Conservation (phyloP, 2,888 invertebrate species). For the Rhamphomyia laevipes region DNA sequence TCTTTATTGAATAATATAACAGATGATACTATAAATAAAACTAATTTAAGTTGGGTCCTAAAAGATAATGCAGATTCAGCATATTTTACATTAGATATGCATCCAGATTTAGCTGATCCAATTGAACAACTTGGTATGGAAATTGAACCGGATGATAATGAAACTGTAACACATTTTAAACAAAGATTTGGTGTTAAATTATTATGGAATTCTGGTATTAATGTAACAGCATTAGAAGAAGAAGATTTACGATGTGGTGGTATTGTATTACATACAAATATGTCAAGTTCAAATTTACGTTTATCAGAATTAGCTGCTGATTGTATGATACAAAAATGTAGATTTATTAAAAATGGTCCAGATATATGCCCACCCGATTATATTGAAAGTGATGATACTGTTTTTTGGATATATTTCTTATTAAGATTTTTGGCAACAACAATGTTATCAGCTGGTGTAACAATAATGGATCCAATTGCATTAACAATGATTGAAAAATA, state of each 20-base stretch:
- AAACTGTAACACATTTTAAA: constrained; percentile 60
- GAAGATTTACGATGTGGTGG: constrained; percentile 66
- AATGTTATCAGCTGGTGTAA: constrained; percentile 72
- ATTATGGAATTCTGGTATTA: constrained; percentile 53
- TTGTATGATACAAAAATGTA: constrained; percentile 67
- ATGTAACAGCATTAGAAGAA: constrained; percentile 60
- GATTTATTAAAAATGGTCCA: constrained; percentile 62
- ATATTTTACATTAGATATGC: constrained; percentile 56
- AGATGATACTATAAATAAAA: constrained; percentile 3
- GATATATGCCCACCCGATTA: constrained; percentile 70
- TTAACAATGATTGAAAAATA: constrained; percentile 75
- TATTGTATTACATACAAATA: constrained; percentile 53
- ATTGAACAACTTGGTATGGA: constrained; percentile 65
- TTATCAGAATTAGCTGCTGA: constrained; percentile 51
- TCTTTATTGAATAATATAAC: constrained; percentile 1
- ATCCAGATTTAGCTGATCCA: constrained; percentile 61
- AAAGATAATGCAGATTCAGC: constrained; percentile 38
- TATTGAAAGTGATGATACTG: constrained; percentile 61
- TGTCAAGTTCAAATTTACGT: constrained; percentile 45
- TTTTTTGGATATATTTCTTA: constrained; percentile 74
- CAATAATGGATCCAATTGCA: constrained; percentile 80
- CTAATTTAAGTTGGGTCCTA: constrained; percentile 33
- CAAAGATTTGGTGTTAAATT: constrained; percentile 56
- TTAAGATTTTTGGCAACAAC: constrained; percentile 68
- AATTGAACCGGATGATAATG: constrained; percentile 61